These are phyloP conservation scores for Tragelaphus oryx DNA, from an alignment of 2,797 vertebrate species.

Conservation along the genomic window DNA sequence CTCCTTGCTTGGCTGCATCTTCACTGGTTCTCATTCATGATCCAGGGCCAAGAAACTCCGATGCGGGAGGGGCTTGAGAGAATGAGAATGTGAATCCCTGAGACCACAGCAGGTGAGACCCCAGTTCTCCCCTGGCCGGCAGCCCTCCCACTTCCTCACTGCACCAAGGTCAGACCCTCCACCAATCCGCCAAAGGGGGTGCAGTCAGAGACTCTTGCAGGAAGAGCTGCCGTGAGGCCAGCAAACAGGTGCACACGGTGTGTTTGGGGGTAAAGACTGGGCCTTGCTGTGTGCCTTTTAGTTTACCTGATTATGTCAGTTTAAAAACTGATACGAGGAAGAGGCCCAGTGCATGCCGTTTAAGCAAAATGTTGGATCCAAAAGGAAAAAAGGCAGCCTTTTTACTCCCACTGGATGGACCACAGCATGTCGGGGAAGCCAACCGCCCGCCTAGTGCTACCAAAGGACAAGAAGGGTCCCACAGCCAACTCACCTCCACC, in stretches of 20 bases:
- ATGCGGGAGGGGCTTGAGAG: not conserved
- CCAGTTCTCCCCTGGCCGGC: not conserved
- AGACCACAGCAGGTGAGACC: not conserved
- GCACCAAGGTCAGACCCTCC: not conserved
- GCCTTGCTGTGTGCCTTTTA: not conserved
- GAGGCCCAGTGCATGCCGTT: not conserved
- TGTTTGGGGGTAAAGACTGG: not conserved
- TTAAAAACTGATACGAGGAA: not conserved
- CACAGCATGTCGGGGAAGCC: rapidly evolving
- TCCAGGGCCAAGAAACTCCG: not conserved
- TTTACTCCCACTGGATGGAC: not conserved
- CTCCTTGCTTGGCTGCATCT: not conserved
- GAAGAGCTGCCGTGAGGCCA: not conserved
- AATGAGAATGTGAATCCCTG: not conserved
- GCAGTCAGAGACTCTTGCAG: not conserved
- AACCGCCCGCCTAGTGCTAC: not conserved
- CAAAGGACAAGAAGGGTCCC: not conserved
- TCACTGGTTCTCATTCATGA: not conserved
- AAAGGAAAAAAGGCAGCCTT: not conserved
- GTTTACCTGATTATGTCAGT: not conserved
- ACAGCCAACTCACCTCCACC: not conserved
- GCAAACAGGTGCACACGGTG: rapidly evolving
- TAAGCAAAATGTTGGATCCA: not conserved
- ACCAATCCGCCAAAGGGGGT: not conserved
- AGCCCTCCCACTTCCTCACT: not conserved